These are phyloP conservation scores for Cisticola juncidis DNA, from an alignment of 2,113 vertebrate species.

Conservation along the genomic window DNA sequence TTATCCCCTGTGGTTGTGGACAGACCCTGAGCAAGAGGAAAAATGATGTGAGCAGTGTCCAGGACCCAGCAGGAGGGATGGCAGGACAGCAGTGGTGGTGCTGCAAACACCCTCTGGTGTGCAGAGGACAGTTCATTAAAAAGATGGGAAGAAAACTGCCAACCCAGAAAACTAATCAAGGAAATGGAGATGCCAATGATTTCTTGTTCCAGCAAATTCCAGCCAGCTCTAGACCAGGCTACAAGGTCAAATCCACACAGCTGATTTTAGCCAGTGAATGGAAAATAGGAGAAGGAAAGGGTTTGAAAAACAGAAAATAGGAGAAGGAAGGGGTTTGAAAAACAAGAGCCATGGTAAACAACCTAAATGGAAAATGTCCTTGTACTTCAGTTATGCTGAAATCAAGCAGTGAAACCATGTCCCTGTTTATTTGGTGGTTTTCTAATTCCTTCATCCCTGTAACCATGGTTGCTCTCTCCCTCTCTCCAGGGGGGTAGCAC, in stretches of 20 bases:
- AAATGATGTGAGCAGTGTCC: rapidly evolving
- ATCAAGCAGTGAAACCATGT: neutral
- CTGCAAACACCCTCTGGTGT: neutral
- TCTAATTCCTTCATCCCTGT: neutral
- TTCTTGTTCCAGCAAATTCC: neutral
- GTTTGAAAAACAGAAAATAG: neutral
- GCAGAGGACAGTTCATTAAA: neutral
- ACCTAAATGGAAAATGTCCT: neutral
- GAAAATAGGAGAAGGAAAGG: neutral
- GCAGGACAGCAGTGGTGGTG: neutral
- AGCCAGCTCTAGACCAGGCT: neutral
- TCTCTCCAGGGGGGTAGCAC: rapidly evolving
- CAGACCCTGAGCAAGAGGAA: neutral
- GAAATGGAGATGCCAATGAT: conserved; percentile 4
- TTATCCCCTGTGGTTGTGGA: neutral
- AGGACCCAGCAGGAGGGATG: neutral
- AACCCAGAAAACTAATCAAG: conserved; percentile 28
- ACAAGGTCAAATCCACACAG: neutral
- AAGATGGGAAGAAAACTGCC: neutral
- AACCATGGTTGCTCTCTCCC: conserved; percentile 4
- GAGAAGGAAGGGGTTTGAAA: neutral
- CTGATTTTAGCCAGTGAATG: neutral
- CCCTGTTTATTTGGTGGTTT: neutral
- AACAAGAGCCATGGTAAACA: neutral
- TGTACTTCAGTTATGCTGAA: neutral